A percentile compares a stretch with the other conserved stretches of the same genome.
phyloP scores from a whole-genome alignment of 2,797 vertebrate species.

The Typhlichthys subterraneus region DNA sequence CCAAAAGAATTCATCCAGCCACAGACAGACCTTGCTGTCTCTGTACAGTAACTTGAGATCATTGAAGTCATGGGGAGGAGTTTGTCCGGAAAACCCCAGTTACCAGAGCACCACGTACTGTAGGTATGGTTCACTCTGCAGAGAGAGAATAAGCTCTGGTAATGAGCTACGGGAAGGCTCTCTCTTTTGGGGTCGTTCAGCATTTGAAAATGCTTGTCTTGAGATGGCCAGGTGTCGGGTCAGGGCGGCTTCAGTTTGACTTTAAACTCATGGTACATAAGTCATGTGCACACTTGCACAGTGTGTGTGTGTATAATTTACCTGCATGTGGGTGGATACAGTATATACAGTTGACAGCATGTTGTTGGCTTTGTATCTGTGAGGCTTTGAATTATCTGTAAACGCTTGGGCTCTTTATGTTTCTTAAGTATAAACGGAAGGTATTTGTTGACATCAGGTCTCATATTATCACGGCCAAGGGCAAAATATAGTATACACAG shows the following conservation, averaged over 20 bases:
- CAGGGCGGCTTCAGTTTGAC: slow-evolving; percentile 54
- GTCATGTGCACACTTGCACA: slow-evolving; percentile 24
- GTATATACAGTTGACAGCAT: not conserved
- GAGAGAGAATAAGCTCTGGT: slow-evolving; percentile 21
- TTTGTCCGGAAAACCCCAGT: slow-evolving; percentile 23
- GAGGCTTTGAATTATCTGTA: not conserved
- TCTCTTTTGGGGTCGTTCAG: slow-evolving; percentile 51
- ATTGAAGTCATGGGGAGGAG: slow-evolving; percentile 16
- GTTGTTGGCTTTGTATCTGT: slow-evolving; percentile 5
- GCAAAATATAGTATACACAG: slow-evolving; percentile 5
- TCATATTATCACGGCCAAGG: slow-evolving; percentile 41
- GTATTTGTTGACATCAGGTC: slow-evolving; percentile 25
- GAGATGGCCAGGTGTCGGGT: slow-evolving; percentile 54
- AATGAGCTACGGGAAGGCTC: slow-evolving; percentile 21
- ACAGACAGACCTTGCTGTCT: slow-evolving; percentile 24
- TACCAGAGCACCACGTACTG: slow-evolving; percentile 1
- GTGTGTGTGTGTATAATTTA: slow-evolving; percentile 23
- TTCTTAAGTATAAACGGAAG: slow-evolving; percentile 33
- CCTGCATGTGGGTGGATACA: not conserved
- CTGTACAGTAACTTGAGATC: slow-evolving; percentile 32
- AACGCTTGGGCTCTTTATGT: not conserved
- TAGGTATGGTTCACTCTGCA: slow-evolving; percentile 8
- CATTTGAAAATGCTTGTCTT: slow-evolving; percentile 53
- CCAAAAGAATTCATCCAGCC: slow-evolving; percentile 21
- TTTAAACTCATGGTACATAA: slow-evolving; percentile 34